These are phyloP conservation scores for Bombus impatiens DNA, from an alignment of 1,140 invertebrate species.

Conservation along the genomic window DNA sequence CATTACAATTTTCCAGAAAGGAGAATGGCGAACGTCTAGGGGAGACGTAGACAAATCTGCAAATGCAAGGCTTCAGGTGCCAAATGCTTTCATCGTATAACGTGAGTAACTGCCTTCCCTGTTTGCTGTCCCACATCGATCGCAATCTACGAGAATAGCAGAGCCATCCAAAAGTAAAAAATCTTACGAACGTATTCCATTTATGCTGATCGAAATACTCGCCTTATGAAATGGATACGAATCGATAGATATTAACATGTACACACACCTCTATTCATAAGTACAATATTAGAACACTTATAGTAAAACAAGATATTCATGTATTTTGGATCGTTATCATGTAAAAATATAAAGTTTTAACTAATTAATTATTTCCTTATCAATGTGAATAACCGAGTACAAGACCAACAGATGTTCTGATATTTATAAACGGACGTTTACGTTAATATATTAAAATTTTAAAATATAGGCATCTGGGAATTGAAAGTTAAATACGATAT, in stretches of 20 bases:
- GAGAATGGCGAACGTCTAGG: conserved; percentile 28
- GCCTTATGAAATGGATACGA: neutral
- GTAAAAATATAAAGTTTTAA: too few relatives aligned
- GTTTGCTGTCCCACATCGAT: conserved; percentile 18
- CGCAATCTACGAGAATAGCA: conserved; percentile 5
- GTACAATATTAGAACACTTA: too few relatives aligned
- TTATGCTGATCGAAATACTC: neutral
- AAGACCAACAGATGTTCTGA: too few relatives aligned
- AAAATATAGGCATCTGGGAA: neutral
- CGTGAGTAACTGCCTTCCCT: conserved; percentile 37
- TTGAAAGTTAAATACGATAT: too few relatives aligned
- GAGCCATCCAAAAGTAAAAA: neutral
- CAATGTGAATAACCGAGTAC: too few relatives aligned
- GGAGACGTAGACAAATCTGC: conserved; percentile 38
- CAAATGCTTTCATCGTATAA: conserved; percentile 53
- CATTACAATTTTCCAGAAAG: conserved; percentile 51
- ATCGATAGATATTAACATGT: neutral
- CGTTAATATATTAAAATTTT: neutral
- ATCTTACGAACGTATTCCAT: neutral
- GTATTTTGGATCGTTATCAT: too few relatives aligned
- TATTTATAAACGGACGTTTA: too few relatives aligned
- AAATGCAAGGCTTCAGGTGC: conserved; percentile 51
- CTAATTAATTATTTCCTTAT: too few relatives aligned
- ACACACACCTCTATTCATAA: too few relatives aligned
- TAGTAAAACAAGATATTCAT: too few relatives aligned